These are phyloP conservation scores for Sylvia atricapilla DNA, from an alignment of 2,113 vertebrate genomes.

Conservation along the genomic window DNA sequence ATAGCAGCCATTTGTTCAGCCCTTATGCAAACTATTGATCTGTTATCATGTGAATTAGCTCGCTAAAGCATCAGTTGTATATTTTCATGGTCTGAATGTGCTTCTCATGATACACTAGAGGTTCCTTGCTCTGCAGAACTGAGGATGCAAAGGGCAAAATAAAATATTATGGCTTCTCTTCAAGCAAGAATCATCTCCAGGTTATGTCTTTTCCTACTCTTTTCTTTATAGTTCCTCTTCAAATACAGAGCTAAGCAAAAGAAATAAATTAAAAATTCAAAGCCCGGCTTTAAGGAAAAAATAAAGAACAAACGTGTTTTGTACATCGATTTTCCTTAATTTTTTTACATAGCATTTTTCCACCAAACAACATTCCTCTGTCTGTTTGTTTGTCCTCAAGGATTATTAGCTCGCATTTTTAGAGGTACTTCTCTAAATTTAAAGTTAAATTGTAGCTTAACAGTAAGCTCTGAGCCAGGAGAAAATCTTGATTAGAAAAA, in stretches of 20 bases:
- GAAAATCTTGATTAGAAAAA: neutral
- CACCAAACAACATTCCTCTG: neutral
- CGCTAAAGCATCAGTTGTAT: neutral
- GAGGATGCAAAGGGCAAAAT: neutral
- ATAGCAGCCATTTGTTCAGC: neutral
- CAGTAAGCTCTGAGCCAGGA: neutral
- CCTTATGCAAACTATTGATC: neutral
- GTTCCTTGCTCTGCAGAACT: neutral
- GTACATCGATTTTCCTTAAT: neutral
- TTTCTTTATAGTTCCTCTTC: neutral
- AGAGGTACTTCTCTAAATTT: neutral
- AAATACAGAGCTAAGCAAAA: neutral
- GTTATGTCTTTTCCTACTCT: neutral
- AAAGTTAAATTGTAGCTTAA: neutral
- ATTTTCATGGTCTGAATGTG: neutral
- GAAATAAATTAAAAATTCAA: neutral
- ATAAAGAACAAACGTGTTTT: rapidly evolving
- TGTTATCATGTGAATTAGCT: neutral
- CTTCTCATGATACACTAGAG: neutral
- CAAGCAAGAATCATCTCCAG: neutral
- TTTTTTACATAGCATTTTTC: neutral
- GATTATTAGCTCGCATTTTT: neutral
- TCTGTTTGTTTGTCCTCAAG: neutral
- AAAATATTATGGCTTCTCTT: neutral
- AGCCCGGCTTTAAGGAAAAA: neutral